Evolutionary conservation across 2,113 vertebrate species (phyloP), one percentile per base, ranked within the genome.

Genomic region (Ochotona curzoniae): DNA sequence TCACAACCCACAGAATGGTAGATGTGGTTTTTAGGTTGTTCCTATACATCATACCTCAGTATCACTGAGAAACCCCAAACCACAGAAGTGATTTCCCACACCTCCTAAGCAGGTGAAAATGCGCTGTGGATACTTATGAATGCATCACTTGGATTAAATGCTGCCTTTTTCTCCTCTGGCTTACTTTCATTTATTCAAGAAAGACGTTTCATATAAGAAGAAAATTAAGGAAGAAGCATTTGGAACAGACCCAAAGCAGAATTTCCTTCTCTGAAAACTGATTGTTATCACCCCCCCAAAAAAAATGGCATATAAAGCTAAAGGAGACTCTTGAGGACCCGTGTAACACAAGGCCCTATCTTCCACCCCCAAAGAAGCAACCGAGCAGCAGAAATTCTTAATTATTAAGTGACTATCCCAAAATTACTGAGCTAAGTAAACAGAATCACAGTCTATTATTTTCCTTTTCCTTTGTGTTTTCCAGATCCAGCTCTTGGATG

Each of bases 11-110:
- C 26, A 90, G 67, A 88, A 61, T 47, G 63, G 12, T 47, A 85
- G 26, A 18, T 80, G 10, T 75, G 70, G 44, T 86, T 93, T 97
- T 80, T 92, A 90, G 9, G 86, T 15, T 90, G 8, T 83, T 66
- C 90, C 44, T 60, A 20, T 85, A 70, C 23, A 47, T 92, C 47
- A 79, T 64, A 83, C 17, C 20, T 93, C 44, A 38, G 49, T 88
- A 75, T 92, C 47, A 49, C 1, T 83, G 73, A 93, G 49, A 92
- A 93, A 79, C 28, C 63, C 57, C 57, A 81, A 91, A 87, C 63
- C 63, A 90, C 76, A 85, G 51, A 85, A 88, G 23, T 44, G 28
- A 80, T 79, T 79, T 51, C 10, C 18, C n/a, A 57, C 2, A 79
- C 23, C 60, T 80, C 73, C 32, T 60, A 3, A 92, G 70, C 35